Evolutionary conservation across 1,140 invertebrate species (phyloP), one percentile per base, ranked within the genome.

Genomic region (Macrocentrus cingulum): DNA sequence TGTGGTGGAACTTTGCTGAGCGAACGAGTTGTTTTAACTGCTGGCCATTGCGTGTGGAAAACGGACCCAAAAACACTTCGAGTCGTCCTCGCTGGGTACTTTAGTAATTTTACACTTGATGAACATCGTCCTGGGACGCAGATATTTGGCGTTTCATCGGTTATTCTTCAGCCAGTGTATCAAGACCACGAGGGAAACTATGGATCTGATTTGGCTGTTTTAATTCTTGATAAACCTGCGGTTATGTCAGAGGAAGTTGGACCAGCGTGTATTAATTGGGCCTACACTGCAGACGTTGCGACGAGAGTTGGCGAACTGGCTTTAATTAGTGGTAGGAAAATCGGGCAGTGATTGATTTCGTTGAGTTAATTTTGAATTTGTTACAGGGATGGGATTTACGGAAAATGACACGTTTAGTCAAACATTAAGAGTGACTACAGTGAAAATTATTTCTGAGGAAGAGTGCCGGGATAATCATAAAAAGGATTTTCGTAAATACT

Each of bases 41-140:
- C 80, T 48, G 80, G 68, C 7, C 80, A 81, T 41, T 81, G 80
- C 61, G 65, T 76, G 6, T 81, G 80, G 80, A 68, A 77, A 49
- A 69, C 66, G 0, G 59, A 61, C 13, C 48, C 66, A 2, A 52
- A 69, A 16, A 63, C 68, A 0, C 60, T 81, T n/a, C 48, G 68
- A 62, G 69, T 77, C 2, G 64, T 65, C 8, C 53, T 80, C 2
- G 74, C 70, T 22, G 73, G 70, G 59, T 69, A 64, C 29, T 74
- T 70, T 8, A 76, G 70, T 50, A 65, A 77, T 34, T 78, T 72
- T 50, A 62, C 66, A 15, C 6, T 57, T 2, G 20, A 50, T 41
- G 42, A 62, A 37, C 53, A 52, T 6, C 63, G 72, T 50, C 56
- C 67, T 50, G 42, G 68, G 1, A 63, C 70, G n/a, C 75, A 80